A percentile compares a stretch with the other conserved stretches of the same genome.
phyloP scores from a whole-genome alignment of 2,797 vertebrate species.

The Myotis pilosus region DNA sequence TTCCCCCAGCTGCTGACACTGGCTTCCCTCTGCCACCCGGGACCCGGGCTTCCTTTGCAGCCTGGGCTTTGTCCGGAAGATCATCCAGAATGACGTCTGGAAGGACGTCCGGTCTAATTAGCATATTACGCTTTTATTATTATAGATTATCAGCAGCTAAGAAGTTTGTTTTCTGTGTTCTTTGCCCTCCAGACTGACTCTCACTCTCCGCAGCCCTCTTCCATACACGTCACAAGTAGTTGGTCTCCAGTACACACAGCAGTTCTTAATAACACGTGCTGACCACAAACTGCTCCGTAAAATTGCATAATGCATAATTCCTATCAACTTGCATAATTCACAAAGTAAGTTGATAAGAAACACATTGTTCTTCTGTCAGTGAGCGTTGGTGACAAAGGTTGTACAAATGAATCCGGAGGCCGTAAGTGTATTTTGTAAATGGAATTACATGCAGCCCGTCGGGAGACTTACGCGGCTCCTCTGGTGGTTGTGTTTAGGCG shows the following conservation, averaged over 20 bases:
- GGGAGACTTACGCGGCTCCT: background rate
- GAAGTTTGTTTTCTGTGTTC: background rate
- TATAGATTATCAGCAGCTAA: background rate
- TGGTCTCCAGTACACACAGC: background rate
- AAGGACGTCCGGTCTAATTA: no score
- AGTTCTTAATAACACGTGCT: background rate
- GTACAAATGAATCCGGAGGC: background rate
- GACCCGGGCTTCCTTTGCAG: no score
- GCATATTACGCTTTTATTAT: no score
- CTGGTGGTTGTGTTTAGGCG: background rate
- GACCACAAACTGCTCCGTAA: slow-evolving; percentile 64
- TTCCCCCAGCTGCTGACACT: no score
- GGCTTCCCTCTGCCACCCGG: no score
- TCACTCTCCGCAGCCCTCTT: background rate
- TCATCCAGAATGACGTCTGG: no score
- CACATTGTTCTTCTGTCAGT: slow-evolving; percentile 60
- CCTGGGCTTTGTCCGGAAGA: no score
- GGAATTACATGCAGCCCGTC: background rate
- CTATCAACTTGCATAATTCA: slow-evolving; percentile 33
- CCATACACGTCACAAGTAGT: background rate
- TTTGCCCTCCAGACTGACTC: background rate
- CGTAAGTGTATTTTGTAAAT: slow-evolving; percentile 1
- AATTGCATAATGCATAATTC: slow-evolving; percentile 61
- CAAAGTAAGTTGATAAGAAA: background rate
- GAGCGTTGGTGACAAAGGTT: slow-evolving; percentile 59